Percentiles rank a stretch among this genome's conserved stretches.
Conservation (phyloP, 1,140 invertebrate genomes). For the Rhizoglyphus robini region DNA sequence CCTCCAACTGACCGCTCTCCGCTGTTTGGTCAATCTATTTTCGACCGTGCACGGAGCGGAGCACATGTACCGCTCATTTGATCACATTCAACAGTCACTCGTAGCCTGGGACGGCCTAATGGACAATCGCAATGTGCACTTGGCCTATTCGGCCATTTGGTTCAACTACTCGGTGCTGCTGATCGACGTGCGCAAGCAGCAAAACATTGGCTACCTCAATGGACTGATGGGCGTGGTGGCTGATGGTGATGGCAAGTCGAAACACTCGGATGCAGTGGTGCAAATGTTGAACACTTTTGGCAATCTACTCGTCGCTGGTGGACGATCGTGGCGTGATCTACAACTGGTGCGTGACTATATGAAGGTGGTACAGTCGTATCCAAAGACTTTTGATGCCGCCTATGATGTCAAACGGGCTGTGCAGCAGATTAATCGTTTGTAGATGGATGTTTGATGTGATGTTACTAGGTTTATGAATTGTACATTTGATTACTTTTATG, state of each 20-base stretch:
- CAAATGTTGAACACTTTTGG: background rate
- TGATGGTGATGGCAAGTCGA: background rate
- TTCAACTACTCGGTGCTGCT: background rate
- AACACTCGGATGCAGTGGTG: background rate
- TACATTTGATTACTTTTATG: too few species aligned
- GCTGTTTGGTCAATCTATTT: background rate
- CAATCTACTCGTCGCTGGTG: background rate
- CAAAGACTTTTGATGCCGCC: background rate
- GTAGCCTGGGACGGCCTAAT: background rate
- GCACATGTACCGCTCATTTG: background rate
- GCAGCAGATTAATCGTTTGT: background rate
- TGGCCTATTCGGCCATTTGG: slow-evolving; percentile 1
- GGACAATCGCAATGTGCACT: background rate
- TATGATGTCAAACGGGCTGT: background rate
- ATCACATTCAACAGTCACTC: background rate
- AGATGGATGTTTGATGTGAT: too few species aligned
- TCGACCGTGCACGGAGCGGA: background rate
- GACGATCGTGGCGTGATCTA: background rate
- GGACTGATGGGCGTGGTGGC: background rate
- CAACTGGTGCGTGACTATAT: background rate
- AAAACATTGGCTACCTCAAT: background rate
- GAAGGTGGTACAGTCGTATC: background rate
- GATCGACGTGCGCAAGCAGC: background rate
- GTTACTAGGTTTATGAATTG: too few species aligned
- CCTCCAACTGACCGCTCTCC: background rate